Evolutionary conservation across 2,888 invertebrate species (phyloP).

Genomic region (Lycophotia porphyrea): DNA sequence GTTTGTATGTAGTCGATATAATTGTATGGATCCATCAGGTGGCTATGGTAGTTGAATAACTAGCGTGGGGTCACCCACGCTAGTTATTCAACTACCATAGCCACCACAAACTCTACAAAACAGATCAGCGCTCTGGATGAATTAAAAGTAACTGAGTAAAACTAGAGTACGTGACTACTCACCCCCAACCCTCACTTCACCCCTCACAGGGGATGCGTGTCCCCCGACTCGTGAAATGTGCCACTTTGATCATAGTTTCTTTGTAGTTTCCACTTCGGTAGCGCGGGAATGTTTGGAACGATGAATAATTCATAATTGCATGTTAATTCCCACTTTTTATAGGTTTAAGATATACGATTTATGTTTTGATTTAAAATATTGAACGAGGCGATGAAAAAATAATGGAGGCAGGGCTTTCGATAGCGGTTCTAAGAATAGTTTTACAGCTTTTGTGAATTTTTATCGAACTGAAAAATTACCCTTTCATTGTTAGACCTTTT

Average conservation of each 20-base stretch:
- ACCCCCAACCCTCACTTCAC: neutral
- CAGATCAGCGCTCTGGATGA: slow-evolving; percentile 36
- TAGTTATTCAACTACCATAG: neutral
- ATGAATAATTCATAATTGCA: slow-evolving; percentile 65
- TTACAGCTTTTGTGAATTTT: neutral
- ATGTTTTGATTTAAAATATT: slow-evolving; percentile 8
- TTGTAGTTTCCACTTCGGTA: slow-evolving; percentile 63
- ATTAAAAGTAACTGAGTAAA: slow-evolving; percentile 57
- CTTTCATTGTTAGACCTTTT: neutral
- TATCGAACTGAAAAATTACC: neutral
- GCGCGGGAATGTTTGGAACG: slow-evolving; percentile 46
- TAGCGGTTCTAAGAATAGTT: neutral
- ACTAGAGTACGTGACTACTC: slow-evolving; percentile 26
- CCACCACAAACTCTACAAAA: slow-evolving; percentile 28
- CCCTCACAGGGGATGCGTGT: slow-evolving; percentile 38
- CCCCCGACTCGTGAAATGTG: slow-evolving; percentile 63
- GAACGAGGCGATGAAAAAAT: slow-evolving; percentile 20
- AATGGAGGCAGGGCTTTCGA: neutral
- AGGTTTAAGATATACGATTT: slow-evolving; percentile 25
- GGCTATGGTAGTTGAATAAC: too few species aligned
- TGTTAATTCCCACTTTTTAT: slow-evolving; percentile 52
- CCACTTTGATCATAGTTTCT: slow-evolving; percentile 69
- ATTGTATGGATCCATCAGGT: neutral
- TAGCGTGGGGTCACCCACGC: too few species aligned
- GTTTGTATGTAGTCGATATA: neutral